Evolutionary conservation across 2,113 vertebrate genomes (phyloP), one percentile per base, ranked within the genome.

Genomic region (Dasyprocta punctata): DNA sequence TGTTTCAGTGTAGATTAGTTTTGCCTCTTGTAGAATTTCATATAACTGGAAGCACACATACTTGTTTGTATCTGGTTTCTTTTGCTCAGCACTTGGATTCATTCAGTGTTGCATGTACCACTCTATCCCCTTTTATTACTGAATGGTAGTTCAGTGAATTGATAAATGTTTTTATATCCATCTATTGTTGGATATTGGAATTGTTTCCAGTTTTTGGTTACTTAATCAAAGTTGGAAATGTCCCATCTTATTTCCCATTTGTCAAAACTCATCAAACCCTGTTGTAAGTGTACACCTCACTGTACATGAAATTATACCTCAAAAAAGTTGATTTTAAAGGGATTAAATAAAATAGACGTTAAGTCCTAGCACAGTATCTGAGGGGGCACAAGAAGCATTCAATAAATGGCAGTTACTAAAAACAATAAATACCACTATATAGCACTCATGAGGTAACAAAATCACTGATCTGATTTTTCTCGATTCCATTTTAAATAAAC

Each of bases 251-350:
- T 41, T 13, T 71, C 1, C 54, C 19, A 49, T 41, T 26, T 87
- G 65, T 36, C 65, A 88, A 83, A 89, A 91, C 10, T 95, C 71
- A 94, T 33, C 28, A 82, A 96, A 90, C 28, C 30, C 67, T 49
- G n/a, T 11, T 60, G 52, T 94, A 94, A 95, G 71, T 38, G 10
- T 67, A 80, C 33, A 54, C 84, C 63, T 83, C 81, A 69, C 16
- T 86, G 13, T 65, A 92, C 6, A 24, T 82, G 84, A 94, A 89
- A 89, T 94, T 85, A 44, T 38, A 90, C 17, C 54, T 84, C 36
- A 94, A 81, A 94, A 89, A 90, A 95, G 30, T 4, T 86, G 33
- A 85, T 77, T 81, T 61, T 24, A 88, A 92, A 93, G 80, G 10
- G 20, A 71, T 52, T 92, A 80, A 87, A 52, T 90, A 30, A 92